phyloP scores from a whole-genome alignment of 2,888 invertebrate genomes.

The Linhomoeus sp. region DNA sequence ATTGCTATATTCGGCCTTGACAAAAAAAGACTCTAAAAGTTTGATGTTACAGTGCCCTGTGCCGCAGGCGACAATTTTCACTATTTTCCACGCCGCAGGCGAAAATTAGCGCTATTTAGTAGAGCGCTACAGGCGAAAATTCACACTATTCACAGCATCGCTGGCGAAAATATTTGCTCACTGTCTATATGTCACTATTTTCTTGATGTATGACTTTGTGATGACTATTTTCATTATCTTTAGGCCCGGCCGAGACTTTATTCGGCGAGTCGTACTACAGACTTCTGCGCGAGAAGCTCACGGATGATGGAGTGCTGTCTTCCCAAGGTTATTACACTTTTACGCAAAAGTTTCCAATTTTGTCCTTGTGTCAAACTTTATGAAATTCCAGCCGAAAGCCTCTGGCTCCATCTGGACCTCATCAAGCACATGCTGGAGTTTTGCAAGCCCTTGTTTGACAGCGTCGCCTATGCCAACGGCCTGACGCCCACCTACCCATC shows the following conservation, averaged over 20 bases:
- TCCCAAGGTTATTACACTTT: conserved; percentile 45
- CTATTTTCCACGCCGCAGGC: too few relatives aligned
- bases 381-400: conserved; percentile 50
- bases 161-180: too few relatives aligned
- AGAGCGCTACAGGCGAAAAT: too few relatives aligned
- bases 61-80: too few relatives aligned
- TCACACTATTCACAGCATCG: too few relatives aligned
- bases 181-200: too few relatives aligned
- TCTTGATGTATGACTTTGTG: too few relatives aligned
- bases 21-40: not conserved
- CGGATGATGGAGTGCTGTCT: conserved; percentile 69
- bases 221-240: too few relatives aligned
- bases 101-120: too few relatives aligned
- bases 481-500: conserved; percentile 88
- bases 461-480: conserved; percentile 55
- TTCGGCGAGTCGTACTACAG: conserved; percentile 64
- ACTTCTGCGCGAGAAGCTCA: conserved; percentile 60
- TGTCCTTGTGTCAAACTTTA: not conserved
- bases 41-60: conserved; percentile 4
- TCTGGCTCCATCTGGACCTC: conserved; percentile 49
- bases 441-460: conserved; percentile 55
- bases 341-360: too few relatives aligned
- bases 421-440: conserved; percentile 53
- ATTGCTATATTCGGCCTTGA: too few relatives aligned
- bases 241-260: conserved; percentile 46